Conservation (phyloP, 2,888 invertebrate genomes). For the Bombyx huttoni region DNA sequence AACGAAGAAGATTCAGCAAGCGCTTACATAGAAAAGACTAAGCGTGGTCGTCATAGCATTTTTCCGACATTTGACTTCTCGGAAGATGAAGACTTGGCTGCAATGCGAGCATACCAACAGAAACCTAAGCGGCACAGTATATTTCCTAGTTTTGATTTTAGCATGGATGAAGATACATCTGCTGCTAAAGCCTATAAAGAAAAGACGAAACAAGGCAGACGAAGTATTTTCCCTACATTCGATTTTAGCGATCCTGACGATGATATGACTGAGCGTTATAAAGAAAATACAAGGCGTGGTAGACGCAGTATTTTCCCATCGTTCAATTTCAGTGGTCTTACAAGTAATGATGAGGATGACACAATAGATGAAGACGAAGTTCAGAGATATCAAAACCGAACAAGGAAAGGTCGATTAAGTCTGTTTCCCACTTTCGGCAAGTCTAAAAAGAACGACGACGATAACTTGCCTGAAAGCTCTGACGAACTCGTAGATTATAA, state of each 20-base stretch:
- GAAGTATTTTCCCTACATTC: slow-evolving; percentile 55
- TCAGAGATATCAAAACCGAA: slow-evolving; percentile 51
- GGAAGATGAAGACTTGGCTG: slow-evolving; percentile 48
- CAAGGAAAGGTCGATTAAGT: slow-evolving; percentile 52
- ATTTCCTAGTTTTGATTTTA: slow-evolving; percentile 52
- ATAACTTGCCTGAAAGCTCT: slow-evolving; percentile 53
- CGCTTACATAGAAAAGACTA: slow-evolving; percentile 41
- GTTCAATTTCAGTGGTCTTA: slow-evolving; percentile 45
- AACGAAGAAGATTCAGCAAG: slow-evolving; percentile 34
- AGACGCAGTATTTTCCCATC: slow-evolving; percentile 57
- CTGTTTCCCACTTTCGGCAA: slow-evolving; percentile 57
- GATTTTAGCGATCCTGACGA: slow-evolving; percentile 55
- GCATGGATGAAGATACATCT: slow-evolving; percentile 35
- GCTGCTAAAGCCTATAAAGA: slow-evolving; percentile 41
- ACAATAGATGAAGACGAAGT: slow-evolving; percentile 55
- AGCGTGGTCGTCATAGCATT: slow-evolving; percentile 43
- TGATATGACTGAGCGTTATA: slow-evolving; percentile 37
- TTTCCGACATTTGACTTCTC: slow-evolving; percentile 56
- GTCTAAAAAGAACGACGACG: slow-evolving; percentile 45
- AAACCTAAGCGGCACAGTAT: slow-evolving; percentile 50
- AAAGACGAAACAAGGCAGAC: slow-evolving; percentile 44
- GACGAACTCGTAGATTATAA: slow-evolving; percentile 58
- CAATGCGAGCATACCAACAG: slow-evolving; percentile 33
- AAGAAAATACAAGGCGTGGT: slow-evolving; percentile 48
- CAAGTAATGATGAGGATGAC: slow-evolving; percentile 46